Conservation (phyloP, 2,113 vertebrate genomes). For the Lanius ludovicianus region DNA sequence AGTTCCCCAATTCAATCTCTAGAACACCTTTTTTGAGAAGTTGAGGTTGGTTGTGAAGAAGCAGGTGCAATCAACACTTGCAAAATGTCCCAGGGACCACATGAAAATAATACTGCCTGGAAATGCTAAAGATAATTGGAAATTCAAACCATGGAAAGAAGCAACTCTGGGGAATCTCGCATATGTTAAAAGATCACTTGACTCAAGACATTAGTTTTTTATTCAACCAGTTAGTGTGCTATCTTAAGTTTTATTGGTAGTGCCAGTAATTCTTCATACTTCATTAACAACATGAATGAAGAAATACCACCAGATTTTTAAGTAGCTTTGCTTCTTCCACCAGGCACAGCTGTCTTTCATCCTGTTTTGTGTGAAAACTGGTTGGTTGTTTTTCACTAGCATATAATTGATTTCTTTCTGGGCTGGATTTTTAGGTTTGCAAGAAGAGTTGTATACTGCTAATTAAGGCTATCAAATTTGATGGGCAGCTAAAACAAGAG, state of each 20-base stretch:
- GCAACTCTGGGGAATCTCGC: background rate
- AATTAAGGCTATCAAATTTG: background rate
- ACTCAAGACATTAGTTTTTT: background rate
- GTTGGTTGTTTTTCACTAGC: background rate
- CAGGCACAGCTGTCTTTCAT: background rate
- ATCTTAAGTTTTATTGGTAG: background rate
- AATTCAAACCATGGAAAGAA: background rate
- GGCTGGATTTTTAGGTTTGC: background rate
- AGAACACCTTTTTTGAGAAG: background rate
- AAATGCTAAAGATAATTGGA: background rate
- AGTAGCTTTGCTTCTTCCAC: background rate
- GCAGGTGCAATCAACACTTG: background rate
- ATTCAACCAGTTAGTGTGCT: background rate
- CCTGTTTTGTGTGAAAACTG: background rate
- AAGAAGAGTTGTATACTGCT: background rate
- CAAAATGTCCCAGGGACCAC: background rate
- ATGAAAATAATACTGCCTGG: background rate
- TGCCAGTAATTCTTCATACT: background rate
- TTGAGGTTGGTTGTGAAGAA: background rate
- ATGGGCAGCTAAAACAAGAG: background rate
- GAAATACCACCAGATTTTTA: background rate
- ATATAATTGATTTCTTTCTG: background rate
- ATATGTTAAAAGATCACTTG: background rate
- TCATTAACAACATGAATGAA: background rate
- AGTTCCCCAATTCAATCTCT: background rate